Evolutionary conservation across 1,140 invertebrate genomes (phyloP), one percentile per base, ranked within the genome.

Genomic region (Gerris buenoi): DNA sequence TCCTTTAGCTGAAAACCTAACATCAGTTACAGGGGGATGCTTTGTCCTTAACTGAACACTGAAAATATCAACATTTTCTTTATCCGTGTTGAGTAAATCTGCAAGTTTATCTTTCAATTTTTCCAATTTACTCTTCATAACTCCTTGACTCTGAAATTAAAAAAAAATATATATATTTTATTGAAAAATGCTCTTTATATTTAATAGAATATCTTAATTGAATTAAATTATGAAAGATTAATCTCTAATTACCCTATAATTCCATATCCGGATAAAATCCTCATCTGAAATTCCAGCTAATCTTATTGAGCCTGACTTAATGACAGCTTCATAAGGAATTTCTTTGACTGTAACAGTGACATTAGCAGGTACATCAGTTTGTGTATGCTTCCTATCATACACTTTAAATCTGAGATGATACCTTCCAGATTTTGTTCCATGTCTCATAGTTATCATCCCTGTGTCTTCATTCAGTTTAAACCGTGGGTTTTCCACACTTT

Each of bases 231-330:
- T n/a, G n/a, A n/a, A n/a, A n/a, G n/a, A n/a, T n/a, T n/a, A 68
- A 25, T 5, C 2, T 1, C 26, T 26, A 2, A 70, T 74, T 74
- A 84, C 83, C 72, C 87, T 88, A 75, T 94, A 95, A 78, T 93
- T 89, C 91, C 91, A 95, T 18, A 94, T 89, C 66, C 92, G 81
- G 67, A 98, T 91, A 74, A 97, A 98, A 74, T 97, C 91, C 79
- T 97, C 94, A 74, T 95, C 94, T 0, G 91, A 90, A 74, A 96
- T 92, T n/a, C 94, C 95, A 2, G 90, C 86, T 74, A 98, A 85
- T 69, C 95, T 81, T 61, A 98, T 86, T 0, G 95, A 97, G 5
- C 95, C 95, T 0, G 95, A 96, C 78, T 96, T 97, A 0, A 91
- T 81, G 1, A 98, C 91, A 10, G 95, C 94, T 71, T 97, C 94